A percentile compares a stretch with the other conserved stretches of the same genome.
Evolutionary conservation across 37 sponge, comb jelly and placozoan species (phyloP).

Genomic region (Petrosia ficiformis): DNA sequence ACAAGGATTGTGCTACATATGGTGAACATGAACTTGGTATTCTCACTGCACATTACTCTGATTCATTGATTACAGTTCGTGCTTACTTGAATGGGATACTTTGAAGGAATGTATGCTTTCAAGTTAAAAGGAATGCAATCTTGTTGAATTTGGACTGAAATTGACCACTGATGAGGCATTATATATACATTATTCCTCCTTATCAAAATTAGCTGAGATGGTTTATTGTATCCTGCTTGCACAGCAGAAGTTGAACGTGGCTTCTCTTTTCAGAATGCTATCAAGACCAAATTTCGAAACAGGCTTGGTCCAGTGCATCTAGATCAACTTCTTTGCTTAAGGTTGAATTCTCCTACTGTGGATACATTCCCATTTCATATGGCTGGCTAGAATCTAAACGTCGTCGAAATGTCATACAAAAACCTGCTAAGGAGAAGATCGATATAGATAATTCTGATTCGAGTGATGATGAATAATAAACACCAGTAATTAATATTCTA

Average conservation of each 20-base stretch:
- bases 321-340: no score
- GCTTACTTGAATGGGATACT: slow-evolving; percentile 4
- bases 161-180: slow-evolving; percentile 13
- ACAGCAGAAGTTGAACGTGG: slow-evolving; percentile 18
- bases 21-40: not conserved
- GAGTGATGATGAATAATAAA: no score
- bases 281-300: no score
- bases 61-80: not conserved
- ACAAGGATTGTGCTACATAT: not conserved
- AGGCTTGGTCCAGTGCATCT: no score
- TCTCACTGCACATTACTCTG: not conserved
- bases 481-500: no score
- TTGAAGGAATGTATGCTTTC: not conserved
- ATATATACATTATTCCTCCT: not conserved
- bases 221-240: slow-evolving; percentile 5
- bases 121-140: not conserved
- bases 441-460: no score
- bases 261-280: no score
- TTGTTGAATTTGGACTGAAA: slow-evolving; percentile 10
- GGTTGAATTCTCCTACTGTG: no score
- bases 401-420: not conserved
- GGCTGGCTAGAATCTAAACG: not conserved
- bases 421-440: no score
- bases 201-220: slow-evolving; percentile 7
- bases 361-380: not conserved